Evolutionary conservation across 2,888 invertebrate species (phyloP), one percentile per base, ranked within the genome.

Genomic region (Diogma glabrata): DNA sequence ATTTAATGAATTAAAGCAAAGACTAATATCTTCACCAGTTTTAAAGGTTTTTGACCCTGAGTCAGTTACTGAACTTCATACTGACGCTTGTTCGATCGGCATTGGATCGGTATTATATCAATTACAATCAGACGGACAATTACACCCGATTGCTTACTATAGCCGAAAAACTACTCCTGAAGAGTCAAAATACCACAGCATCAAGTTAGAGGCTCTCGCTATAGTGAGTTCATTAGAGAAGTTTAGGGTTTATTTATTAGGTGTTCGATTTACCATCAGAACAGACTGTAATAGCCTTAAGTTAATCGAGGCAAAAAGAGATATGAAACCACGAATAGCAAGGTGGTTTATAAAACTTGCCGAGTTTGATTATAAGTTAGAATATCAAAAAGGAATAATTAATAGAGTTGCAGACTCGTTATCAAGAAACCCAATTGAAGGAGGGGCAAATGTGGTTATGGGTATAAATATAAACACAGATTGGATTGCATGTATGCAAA

Each of bases 351-450:
- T n/a, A n/a, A n/a, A n/a, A n/a, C n/a, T n/a, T n/a, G n/a, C n/a
- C n/a, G n/a, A n/a, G n/a, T n/a, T n/a, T n/a, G n/a, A n/a, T n/a
- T n/a, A n/a, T n/a, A n/a, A n/a, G n/a, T 50, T 63, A 9, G 59
- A 60, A 19, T 61, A 64, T 55, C 54, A 60, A 36, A 67, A 69
- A 51, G 72, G 61, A 1, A 5, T 23, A 1, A 55, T 51, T 16
- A 62, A 63, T 60, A 46, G 46, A 26, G 63, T 63, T 51, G 59
- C 49, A 0, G 63, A 64, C 52, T 61, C 60, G 2, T 36, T 63
- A 7, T 64, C 63, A 54, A 53, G 63, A 10, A 56, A 17, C 26
- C n/a, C n/a, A n/a, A n/a, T n/a, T n/a, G n/a, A n/a, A n/a, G n/a
- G n/a, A n/a, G n/a, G n/a, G n/a, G n/a, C n/a, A n/a, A n/a, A n/a